Percentiles rank a stretch among this genome's conserved stretches.
phyloP scores from a whole-genome alignment of 2,888 invertebrate genomes.

The Apoderus coryli region DNA sequence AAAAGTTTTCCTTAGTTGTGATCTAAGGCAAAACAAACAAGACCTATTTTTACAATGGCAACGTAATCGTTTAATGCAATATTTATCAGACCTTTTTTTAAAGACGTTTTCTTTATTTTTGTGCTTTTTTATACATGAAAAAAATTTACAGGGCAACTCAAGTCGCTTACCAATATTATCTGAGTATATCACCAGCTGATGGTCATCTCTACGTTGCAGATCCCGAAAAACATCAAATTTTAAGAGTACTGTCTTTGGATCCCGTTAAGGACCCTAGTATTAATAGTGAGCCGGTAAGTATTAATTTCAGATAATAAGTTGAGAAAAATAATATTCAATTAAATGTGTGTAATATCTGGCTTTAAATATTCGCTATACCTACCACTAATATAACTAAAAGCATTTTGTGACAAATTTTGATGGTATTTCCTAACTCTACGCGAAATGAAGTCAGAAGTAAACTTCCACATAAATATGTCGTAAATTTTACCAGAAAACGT shows the following conservation, averaged over 20 bases:
- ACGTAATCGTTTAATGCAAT: conserved; percentile 1
- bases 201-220: conserved; percentile 93
- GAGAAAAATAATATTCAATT: conserved; percentile 1
- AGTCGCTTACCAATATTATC: conserved; percentile 92
- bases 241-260: conserved; percentile 62
- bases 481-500: no score
- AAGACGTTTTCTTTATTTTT: neutral
- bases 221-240: conserved; percentile 82
- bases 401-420: no score
- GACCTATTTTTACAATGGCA: no score
- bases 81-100: neutral
- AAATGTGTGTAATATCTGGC: neutral
- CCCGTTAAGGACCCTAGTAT: conserved; percentile 69
- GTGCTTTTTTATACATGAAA: conserved; percentile 4
- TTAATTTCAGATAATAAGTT: neutral
- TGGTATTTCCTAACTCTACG: no score
- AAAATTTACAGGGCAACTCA: conserved; percentile 78
- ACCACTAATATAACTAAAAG: no score
- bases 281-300: conserved; percentile 58
- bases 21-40: no score
- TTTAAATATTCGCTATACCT: no score
- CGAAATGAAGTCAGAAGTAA: no score
- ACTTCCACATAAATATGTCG: no score
- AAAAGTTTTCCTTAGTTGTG: no score
- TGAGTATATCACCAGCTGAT: conserved; percentile 92